Base-by-base conservation (phyloP, 2,888 invertebrate species). In the Hipparchia semele region DNA sequence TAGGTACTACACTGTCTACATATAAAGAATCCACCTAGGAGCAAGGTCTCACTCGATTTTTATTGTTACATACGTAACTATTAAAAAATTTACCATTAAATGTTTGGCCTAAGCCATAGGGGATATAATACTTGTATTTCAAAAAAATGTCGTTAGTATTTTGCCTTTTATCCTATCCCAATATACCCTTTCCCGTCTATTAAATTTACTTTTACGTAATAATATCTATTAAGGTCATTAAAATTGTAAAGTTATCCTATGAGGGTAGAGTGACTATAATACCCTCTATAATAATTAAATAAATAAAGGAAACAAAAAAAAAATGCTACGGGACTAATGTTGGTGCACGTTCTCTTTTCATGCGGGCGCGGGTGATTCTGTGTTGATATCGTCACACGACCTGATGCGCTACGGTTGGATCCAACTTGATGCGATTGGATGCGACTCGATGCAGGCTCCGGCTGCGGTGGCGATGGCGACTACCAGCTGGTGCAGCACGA, bases 401-500 rank as follows among this genome's bases (percentile, higher is more conserved):
- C 56, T 76, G 72, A 70, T 75, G n/a, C 74, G 68, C 73, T 65
- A 74, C 75, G 73, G 76, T 49, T 1, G 7, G 49, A 49, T 49
- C 8, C 49, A 8, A 49, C 6, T 4, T 6, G 71, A 70, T 75
- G 12, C 74, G 68, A 73, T 65, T 73, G 75, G 73, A 76, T 13
- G 76, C 78, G 74, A 75, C 77, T 45, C 77, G 72, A 70, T 79
- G 87, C 95, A 95, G 96, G 97, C 88, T 96, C 96, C 84, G 96
- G 97, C 88, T 97, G 97, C 87, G 97, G 97, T 83, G 97, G 97
- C 86, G 99, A 99, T 94, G 99, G 99, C 78, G 99, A 99, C 95
- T 99, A 99, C 94, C 98, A 99, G 94, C 96, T 99, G 90, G 99
- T 99, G 80, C 99, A 99, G 92, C 99, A 99, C 94, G 99, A 99